Evolutionary conservation across 2,888 invertebrate species (phyloP), one percentile per base, ranked within the genome.

Genomic region (Tenthredo livida): DNA sequence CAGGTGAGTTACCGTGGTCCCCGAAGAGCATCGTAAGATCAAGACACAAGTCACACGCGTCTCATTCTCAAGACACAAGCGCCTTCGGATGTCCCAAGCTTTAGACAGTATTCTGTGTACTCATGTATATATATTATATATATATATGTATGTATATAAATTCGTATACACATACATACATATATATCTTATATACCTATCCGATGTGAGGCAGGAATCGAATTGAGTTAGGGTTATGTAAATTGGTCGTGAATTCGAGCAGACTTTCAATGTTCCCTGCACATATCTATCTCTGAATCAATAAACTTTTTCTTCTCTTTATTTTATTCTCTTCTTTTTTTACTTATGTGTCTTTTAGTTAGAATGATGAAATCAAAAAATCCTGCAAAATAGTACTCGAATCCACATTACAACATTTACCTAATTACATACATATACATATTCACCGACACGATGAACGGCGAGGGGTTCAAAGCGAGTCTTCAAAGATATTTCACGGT

Each of bases 151-250:
- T 21, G 10, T 54, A 29, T 80, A 80, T 61, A 61, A 37, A n/a
- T 43, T 33, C 50, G 40, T 58, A 61, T 37, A 54, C 33, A 75
- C 29, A 54, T 50, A 75, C 50, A 37, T 58, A 50, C 40, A 25
- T 78, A 21, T 40, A 75, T 75, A 43, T 47, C 75, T 61, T 47
- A 43, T 47, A 47, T 61, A 80, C 25, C 83, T 87, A 87, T 88
- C 85, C 86, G 85, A 86, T 86, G 86, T 85, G 87, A 88, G 88
- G 88, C 87, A 88, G 88, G 87, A 88, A 88, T 88, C 88, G 88
- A 89, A 89, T 89, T 87, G 89, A 88, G 88, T 89, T 89, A 88
- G 88, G 88, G 88, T 89, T 89, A 89, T 89, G 89, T 88, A 89
- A 89, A 89, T 88, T 89, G 88, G 87, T 88, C 88, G 80, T 86